A percentile compares a stretch with the other conserved stretches of the same genome.
Conservation (phyloP, 2,888 invertebrate species). For the Stenotaenia linearis region DNA sequence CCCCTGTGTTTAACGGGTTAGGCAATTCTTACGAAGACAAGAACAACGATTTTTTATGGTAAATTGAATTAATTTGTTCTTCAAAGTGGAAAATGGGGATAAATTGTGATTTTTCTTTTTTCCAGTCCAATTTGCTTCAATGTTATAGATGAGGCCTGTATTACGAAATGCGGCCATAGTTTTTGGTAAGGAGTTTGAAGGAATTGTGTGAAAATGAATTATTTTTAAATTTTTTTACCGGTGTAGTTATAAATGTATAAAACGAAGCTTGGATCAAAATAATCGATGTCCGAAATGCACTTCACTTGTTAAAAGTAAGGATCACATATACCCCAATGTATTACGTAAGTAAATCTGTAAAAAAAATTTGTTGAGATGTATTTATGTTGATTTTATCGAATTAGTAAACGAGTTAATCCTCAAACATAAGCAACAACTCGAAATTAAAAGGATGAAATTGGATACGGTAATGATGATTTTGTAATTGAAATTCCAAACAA, state of each 20-base stretch:
- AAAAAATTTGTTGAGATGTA: not conserved
- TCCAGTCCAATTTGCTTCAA: conserved; percentile 83
- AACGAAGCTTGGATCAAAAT: conserved; percentile 58
- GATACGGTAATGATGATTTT: conserved; percentile 38
- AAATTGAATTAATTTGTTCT: conserved; percentile 33
- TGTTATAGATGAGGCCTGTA: conserved; percentile 79
- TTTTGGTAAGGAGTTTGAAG: conserved; percentile 59
- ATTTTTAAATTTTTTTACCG: too few relatives aligned
- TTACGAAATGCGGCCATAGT: conserved; percentile 87
- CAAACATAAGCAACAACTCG: conserved; percentile 54
- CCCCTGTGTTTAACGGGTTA: conserved; percentile 45
- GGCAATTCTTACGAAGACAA: conserved; percentile 45
- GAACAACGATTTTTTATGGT: conserved; percentile 47
- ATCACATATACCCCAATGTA: conserved; percentile 80
- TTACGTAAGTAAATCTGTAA: conserved; percentile 49
- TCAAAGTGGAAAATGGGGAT: too few relatives aligned
- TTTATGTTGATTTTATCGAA: conserved; percentile 36
- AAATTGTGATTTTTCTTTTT: conserved; percentile 37
- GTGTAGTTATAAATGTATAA: conserved; percentile 64
- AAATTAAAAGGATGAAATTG: conserved; percentile 38
- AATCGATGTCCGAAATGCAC: conserved; percentile 80
- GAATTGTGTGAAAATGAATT: not conserved
- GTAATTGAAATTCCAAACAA: not conserved
- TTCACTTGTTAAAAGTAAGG: conserved; percentile 58
- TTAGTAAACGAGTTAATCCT: conserved; percentile 69